Evolutionary conservation across 1,140 invertebrate genomes (phyloP).

Genomic region (Heliconius melpomene): DNA sequence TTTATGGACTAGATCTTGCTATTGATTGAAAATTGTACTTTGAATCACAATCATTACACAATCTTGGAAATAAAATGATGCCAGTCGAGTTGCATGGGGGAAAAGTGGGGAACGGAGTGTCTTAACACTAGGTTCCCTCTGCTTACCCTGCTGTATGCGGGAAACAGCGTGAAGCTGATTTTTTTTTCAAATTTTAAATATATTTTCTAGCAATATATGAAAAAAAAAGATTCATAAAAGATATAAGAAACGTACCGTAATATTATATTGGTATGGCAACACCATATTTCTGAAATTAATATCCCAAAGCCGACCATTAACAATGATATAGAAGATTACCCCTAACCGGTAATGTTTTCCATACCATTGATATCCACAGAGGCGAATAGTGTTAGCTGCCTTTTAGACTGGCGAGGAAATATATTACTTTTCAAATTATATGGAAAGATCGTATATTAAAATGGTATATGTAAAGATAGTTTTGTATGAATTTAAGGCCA

Average conservation of each 20-base stretch:
- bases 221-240: not conserved
- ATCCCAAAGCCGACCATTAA: conserved; percentile 5
- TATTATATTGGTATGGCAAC: not conserved
- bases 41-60: too few species aligned
- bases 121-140: too few species aligned
- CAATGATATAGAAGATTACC: conserved; percentile 15
- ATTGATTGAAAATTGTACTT: not conserved
- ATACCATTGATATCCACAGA: conserved; percentile 20
- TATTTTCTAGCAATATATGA: too few species aligned
- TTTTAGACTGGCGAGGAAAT: conserved; percentile 17
- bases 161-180: too few species aligned
- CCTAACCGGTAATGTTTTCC: conserved; percentile 14
- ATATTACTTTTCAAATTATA: conserved; percentile 5
- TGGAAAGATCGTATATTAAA: not conserved
- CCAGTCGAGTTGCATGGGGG: too few species aligned
- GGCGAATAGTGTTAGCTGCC: conserved; percentile 17
- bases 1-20: not conserved
- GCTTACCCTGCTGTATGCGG: too few species aligned
- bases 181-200: too few species aligned
- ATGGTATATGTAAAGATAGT: not conserved
- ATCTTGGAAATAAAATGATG: too few species aligned
- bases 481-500: too few species aligned
- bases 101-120: too few species aligned
- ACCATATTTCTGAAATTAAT: conserved; percentile 15
- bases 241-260: not conserved